These are phyloP conservation scores for Cichlasoma orientale DNA, from an alignment of 2,797 vertebrate species.

Conservation along the genomic window DNA sequence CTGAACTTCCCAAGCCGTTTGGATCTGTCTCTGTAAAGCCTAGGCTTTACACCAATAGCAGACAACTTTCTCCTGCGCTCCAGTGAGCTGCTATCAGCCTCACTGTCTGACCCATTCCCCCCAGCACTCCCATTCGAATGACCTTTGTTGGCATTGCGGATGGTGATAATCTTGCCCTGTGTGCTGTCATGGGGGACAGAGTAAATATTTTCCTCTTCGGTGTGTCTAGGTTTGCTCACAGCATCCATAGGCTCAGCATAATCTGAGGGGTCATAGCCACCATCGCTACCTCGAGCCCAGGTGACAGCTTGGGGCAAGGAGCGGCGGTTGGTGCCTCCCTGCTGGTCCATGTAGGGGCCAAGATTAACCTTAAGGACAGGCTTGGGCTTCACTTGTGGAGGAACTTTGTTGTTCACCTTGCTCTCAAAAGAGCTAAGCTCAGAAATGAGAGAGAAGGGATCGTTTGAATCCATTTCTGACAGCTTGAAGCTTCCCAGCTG, in stretches of 20 bases:
- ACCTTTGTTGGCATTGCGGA: conserved; percentile 93
- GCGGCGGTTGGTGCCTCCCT: conserved; percentile 84
- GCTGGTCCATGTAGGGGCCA: conserved; percentile 84
- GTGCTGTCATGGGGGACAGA: conserved; percentile 97
- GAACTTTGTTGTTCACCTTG: conserved; percentile 92
- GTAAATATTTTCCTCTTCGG: conserved; percentile 97
- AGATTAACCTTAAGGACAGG: conserved; percentile 87
- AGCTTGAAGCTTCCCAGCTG: conserved; percentile 86
- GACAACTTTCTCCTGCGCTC: conserved; percentile 89
- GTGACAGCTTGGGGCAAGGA: conserved; percentile 85
- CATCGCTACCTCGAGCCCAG: conserved; percentile 86
- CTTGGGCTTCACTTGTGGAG: conserved; percentile 93
- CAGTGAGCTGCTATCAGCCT: conserved; percentile 92
- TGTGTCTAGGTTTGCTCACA: conserved; percentile 88
- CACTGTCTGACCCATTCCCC: conserved; percentile 94
- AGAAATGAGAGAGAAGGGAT: conserved; percentile 86
- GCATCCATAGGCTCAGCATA: conserved; percentile 97
- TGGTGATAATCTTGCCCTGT: conserved; percentile 97
- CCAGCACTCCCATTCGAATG: conserved; percentile 90
- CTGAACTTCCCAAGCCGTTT: conserved; percentile 91
- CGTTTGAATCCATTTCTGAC: conserved; percentile 88
- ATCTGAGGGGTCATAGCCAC: conserved; percentile 94
- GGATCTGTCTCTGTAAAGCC: conserved; percentile 90
- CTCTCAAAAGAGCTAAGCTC: conserved; percentile 87
- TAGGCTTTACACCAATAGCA: conserved; percentile 87